Percentiles rank a stretch among this genome's conserved stretches.
Conservation (phyloP, 1,140 invertebrate species). For the Contarinia nasturtii region DNA sequence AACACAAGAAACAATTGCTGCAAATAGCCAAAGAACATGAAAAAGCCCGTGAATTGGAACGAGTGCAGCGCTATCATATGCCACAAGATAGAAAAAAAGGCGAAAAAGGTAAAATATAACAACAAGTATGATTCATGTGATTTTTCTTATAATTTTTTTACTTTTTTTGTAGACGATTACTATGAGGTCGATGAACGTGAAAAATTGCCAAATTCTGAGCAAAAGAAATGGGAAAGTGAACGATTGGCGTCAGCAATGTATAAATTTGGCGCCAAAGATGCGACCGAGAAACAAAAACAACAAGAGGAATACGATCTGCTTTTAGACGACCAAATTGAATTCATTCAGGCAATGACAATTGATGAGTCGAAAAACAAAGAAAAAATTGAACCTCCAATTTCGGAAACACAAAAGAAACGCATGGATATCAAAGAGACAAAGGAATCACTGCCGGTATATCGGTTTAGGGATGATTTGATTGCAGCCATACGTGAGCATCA, state of each 20-base stretch:
- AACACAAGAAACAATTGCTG: conserved; percentile 83
- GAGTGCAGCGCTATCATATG: conserved; percentile 85
- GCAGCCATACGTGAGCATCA: conserved; percentile 77
- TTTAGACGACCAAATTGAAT: conserved; percentile 92
- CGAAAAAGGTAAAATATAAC: conserved; percentile 30
- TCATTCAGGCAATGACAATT: conserved; percentile 82
- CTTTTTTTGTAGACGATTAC: conserved; percentile 38
- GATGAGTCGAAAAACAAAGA: conserved; percentile 52
- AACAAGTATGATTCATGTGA: not conserved
- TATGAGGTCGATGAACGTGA: conserved; percentile 77
- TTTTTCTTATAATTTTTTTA: conserved; percentile 19
- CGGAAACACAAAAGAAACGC: conserved; percentile 54
- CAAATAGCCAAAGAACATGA: conserved; percentile 90
- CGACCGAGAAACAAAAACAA: conserved; percentile 30
- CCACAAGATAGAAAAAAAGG: conserved; percentile 57
- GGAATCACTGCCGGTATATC: conserved; percentile 83
- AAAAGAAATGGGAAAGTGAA: conserved; percentile 96
- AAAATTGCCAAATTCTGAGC: conserved; percentile 76
- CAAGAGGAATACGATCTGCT: conserved; percentile 83
- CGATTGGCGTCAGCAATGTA: conserved; percentile 85
- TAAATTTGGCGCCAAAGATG: conserved; percentile 72
- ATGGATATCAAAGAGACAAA: conserved; percentile 82
- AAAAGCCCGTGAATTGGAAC: conserved; percentile 76
- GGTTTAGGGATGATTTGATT: conserved; percentile 78
- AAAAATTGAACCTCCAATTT: conserved; percentile 29